Conservation (phyloP, 2,113 vertebrate species). For the Lutjanus erythropterus region DNA sequence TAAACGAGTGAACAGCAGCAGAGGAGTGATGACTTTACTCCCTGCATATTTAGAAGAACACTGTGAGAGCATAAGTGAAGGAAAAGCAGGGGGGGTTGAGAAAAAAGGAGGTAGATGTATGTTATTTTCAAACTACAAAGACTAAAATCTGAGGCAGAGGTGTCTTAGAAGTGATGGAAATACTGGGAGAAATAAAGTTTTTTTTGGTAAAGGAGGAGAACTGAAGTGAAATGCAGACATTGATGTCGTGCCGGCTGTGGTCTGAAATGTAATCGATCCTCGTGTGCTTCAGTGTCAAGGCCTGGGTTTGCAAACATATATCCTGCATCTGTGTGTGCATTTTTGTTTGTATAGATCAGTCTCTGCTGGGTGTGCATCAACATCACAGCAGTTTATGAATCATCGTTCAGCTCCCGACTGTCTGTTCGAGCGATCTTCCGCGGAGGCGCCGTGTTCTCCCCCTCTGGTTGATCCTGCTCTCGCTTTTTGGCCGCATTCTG, state of each 20-base stretch:
- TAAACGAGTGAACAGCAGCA: constrained; percentile 24
- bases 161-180: constrained; percentile 23
- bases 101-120: constrained; percentile 59
- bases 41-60: constrained; percentile 20
- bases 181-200: background rate
- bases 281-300: constrained; percentile 36
- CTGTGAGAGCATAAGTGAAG: constrained; percentile 6
- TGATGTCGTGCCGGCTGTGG: constrained; percentile 12
- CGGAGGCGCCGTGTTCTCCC: constrained; percentile 88
- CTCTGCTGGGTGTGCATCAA: constrained; percentile 18
- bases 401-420: constrained; percentile 91
- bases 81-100: background rate
- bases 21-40: constrained; percentile 7
- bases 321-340: constrained; percentile 33
- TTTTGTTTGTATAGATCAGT: constrained; percentile 36
- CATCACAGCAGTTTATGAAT: constrained; percentile 84
- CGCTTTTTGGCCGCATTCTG: constrained; percentile 95
- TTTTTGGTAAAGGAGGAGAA: constrained; percentile 31
- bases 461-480: constrained; percentile 92
- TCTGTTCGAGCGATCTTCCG: constrained; percentile 92
- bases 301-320: constrained; percentile 31
- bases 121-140: constrained; percentile 42
- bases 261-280: constrained; percentile 26
- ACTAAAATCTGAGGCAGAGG: constrained; percentile 43
- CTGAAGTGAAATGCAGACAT: constrained; percentile 25